Percentiles rank a stretch among this genome's conserved stretches.
phyloP scores from a whole-genome alignment of 1,140 invertebrate species.

The Berghia stephanieae region DNA sequence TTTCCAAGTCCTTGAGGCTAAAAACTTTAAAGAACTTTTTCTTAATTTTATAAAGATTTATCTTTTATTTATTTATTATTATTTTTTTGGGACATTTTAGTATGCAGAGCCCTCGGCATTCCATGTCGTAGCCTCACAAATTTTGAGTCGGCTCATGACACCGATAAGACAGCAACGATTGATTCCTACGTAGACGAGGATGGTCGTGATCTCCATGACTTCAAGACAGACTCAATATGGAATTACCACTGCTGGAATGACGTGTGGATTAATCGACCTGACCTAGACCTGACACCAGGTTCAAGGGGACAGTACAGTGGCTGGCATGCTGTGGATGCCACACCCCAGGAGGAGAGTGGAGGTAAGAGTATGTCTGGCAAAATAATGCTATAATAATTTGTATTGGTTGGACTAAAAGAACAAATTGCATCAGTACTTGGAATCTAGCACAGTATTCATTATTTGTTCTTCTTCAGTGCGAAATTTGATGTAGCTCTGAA shows the following conservation, averaged over 20 bases:
- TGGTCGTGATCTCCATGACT: not conserved
- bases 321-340: constrained; percentile 93
- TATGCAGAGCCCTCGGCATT: constrained; percentile 86
- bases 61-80: too few relatives aligned
- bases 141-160: constrained; percentile 91
- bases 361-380: constrained; percentile 38
- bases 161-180: constrained; percentile 83
- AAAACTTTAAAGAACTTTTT: too few relatives aligned
- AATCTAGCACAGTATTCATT: too few relatives aligned
- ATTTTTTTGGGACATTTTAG: too few relatives aligned
- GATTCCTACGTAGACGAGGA: constrained; percentile 78
- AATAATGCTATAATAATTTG: too few relatives aligned
- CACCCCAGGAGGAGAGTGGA: constrained; percentile 82
- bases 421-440: too few relatives aligned
- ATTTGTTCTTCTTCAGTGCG: too few relatives aligned
- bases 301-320: constrained; percentile 72
- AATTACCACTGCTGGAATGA: constrained; percentile 97
- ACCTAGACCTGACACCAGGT: constrained; percentile 69
- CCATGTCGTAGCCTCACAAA: constrained; percentile 87
- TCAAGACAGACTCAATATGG: constrained; percentile 42
- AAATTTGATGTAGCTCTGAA: too few relatives aligned
- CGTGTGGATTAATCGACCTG: constrained; percentile 88
- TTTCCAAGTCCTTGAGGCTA: too few relatives aligned
- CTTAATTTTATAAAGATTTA: too few relatives aligned
- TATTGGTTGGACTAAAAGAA: too few relatives aligned